Base-by-base conservation (phyloP, 1,140 invertebrate genomes). In the Pseudoatta argentina region DNA sequence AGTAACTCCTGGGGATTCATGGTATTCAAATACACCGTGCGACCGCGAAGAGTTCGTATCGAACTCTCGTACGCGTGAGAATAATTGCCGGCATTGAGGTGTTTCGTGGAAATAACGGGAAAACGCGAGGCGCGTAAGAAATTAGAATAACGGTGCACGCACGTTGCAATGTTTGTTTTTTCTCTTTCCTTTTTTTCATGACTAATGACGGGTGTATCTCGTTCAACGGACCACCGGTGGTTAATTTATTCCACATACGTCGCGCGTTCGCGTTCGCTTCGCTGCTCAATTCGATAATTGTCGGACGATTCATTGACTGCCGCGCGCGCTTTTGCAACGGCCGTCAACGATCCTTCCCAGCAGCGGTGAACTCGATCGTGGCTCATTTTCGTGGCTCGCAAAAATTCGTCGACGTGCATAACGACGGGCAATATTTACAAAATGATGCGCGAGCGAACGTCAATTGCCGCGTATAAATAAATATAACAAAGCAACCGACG, bases 211-310 rank as follows among this genome's bases (percentile, higher is more conserved):
- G 51, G 63, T 34, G 72, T 73, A 85, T 78, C 72, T 77, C 66
- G 87, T 51, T 76, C 85, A 66, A 53, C 57, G 53, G 39, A 67
- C 66, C 78, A 57, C 21, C 85, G 53, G 18, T 59, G 51, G 86
- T 78, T 89, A 87, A 90, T 90, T 90, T 90, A 90, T 89, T 87
- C 88, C 51, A 30, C 57, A 59, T 86, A 86, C 77, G 86, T 89
- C 87, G 64, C 57, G 81, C 81, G 39, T 24, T 51, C 81, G 72
- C 73, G 72, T n/a, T 61, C 77, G 81, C 67, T 73, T 75, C 87
- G 85, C n/a, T 64, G 81, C 27, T 63, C 89, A 87, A 91, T 91
- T 91, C 85, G 86, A 89, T 91, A 91, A 91, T 75, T 77, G 87
- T 77, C 78, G 85, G 63, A 66, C 86, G 89, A 91, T 85, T 79